phyloP scores from a whole-genome alignment of 2,797 vertebrate species.

The Eulemur mongoz region DNA sequence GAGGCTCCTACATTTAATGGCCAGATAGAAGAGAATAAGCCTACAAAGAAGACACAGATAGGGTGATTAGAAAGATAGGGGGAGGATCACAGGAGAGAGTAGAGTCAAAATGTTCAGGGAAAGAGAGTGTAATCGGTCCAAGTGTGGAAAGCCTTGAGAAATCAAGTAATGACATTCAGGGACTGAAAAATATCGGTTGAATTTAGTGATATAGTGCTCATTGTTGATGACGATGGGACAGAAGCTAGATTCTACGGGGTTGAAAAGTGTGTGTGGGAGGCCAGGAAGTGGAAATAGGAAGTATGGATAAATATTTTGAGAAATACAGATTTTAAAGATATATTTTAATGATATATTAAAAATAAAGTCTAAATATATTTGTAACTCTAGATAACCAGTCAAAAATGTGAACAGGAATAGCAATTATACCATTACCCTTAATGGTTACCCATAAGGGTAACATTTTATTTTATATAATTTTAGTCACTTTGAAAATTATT shows the following conservation, averaged over 20 bases:
- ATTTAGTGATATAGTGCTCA: neutral
- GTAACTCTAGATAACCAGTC: neutral
- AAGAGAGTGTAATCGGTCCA: neutral
- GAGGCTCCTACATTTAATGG: neutral
- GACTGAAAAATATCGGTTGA: neutral
- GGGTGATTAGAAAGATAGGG: neutral
- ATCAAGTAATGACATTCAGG: neutral
- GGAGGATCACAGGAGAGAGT: neutral
- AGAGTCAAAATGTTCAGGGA: neutral
- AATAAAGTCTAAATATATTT: neutral
- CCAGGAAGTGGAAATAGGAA: neutral
- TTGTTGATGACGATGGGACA: neutral
- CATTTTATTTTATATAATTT: neutral
- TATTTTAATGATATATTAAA: neutral
- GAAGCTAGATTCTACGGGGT: neutral
- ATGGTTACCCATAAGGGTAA: neutral
- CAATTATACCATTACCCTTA: neutral
- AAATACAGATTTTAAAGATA: neutral
- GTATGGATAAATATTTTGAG: neutral
- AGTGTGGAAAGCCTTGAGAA: neutral
- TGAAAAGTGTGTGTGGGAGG: neutral
- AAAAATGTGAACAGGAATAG: neutral
- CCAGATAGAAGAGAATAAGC: neutral
- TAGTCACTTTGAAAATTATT: neutral
- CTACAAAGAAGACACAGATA: neutral